Conservation (phyloP, 2,797 vertebrate genomes). For the Graptemys geographica region DNA sequence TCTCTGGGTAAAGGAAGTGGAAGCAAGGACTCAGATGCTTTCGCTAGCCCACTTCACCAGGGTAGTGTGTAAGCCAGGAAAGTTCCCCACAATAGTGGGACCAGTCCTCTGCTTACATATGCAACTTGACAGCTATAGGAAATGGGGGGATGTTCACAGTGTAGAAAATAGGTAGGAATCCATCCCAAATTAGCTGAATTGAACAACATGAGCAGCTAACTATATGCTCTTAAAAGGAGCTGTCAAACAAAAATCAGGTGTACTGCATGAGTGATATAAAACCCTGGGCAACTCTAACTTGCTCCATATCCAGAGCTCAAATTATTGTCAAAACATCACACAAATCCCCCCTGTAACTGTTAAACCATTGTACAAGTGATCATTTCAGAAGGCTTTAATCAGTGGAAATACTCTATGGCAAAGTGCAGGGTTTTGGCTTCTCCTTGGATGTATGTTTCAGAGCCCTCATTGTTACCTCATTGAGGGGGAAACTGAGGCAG, state of each 20-base stretch:
- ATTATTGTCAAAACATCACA: rapidly evolving
- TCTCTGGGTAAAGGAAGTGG: too few species aligned
- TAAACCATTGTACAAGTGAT: background rate
- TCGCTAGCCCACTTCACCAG: too few species aligned
- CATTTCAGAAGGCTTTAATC: background rate
- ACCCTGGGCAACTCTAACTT: background rate
- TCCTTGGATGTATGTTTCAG: background rate
- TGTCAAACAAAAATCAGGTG: background rate
- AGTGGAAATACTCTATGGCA: background rate
- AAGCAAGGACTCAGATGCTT: too few species aligned
- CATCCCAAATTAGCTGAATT: background rate
- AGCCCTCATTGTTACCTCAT: too few species aligned
- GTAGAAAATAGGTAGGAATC: background rate
- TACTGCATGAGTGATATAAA: background rate
- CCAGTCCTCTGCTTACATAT: too few species aligned
- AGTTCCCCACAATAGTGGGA: too few species aligned
- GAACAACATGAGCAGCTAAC: rapidly evolving
- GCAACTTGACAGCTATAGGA: background rate
- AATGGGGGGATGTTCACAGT: too few species aligned
- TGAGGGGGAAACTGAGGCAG: too few species aligned
- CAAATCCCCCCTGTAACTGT: background rate
- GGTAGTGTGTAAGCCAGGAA: too few species aligned
- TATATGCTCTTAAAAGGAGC: background rate
- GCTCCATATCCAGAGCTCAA: background rate
- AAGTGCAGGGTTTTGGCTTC: background rate